Percentiles rank a stretch among this genome's conserved stretches.
Evolutionary conservation across 2,797 vertebrate species (phyloP).

Genomic region (Malurus splendens): DNA sequence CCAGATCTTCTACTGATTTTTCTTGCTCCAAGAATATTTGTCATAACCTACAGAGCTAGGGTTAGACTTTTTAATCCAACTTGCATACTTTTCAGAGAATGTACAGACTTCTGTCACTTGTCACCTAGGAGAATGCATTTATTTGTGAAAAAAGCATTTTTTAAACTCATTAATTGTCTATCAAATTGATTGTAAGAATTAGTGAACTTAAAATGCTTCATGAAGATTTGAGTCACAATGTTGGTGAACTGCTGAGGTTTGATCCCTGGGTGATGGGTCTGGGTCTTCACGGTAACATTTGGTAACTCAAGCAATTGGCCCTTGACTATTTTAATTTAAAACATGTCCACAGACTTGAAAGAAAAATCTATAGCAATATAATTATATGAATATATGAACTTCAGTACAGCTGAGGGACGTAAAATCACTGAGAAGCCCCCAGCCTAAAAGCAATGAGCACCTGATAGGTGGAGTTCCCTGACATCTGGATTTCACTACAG

Average conservation of each 20-base stretch:
- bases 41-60: not conserved
- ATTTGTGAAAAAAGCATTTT: not conserved
- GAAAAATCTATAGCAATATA: not conserved
- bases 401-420: conserved; percentile 13
- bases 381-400: not conserved
- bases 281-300: not conserved
- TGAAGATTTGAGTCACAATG: not conserved
- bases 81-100: not conserved
- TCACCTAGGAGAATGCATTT: not conserved
- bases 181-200: not conserved
- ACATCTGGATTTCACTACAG: conserved; percentile 35
- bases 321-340: conserved; percentile 38
- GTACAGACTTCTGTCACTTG: not conserved
- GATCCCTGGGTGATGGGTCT: not conserved
- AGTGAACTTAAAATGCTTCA: not conserved
- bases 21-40: not conserved
- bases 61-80: not conserved
- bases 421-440: not conserved
- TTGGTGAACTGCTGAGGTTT: not conserved
- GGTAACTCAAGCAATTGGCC: not conserved
- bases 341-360: not conserved
- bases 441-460: not conserved
- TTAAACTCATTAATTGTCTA: not conserved
- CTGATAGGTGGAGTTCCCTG: not conserved
- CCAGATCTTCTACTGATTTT: not conserved